Base-by-base conservation (phyloP, 1,140 invertebrate genomes). In the Cotesia glomerata region DNA sequence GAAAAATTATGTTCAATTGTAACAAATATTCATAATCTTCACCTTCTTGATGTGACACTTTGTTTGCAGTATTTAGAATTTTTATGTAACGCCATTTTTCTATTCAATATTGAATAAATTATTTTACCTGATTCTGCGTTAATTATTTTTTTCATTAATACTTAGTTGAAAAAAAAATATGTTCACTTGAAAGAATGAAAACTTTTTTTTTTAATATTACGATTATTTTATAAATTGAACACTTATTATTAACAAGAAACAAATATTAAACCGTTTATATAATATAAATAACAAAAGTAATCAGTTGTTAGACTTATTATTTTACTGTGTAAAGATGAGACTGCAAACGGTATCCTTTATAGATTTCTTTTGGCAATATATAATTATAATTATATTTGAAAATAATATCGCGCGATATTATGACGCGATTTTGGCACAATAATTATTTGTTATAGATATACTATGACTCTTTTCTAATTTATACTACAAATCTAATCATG, bases 111-210 rank as follows among this genome's bases (percentile, higher is more conserved):
- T 4, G 77, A 90, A 11, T 83, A 90, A 54, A 88, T 90, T 73
- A 90, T 90, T 77, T 89, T 90, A 78, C 83, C 90, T n/a, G 89
- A 90, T 77, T 74, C 89, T 4, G 70, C 91, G 4, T 90, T 90
- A 87, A 88, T 89, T 82, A 36, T 16, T 32, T 14, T 45, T 51
- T 18, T 51, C 39, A 34, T 49, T 65, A 18, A 18, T 35, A 34
- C 34, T 34, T 8, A 32, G 11, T 13, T 32, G 32, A 9, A 7
- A 64, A 64, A 64, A 45, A 45, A 11, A 45, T 2, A 7, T 45
- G 36, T 32, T 11, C 26, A 34, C 9, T 32, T 8, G 2, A 7
- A 34, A 59, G 3, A 34, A 59, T 5, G 5, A 59, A 18, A 5
- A 13, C 11, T 34, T 26, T 18, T 5, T 59, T 32, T 5, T 9